Percentiles rank a stretch among this genome's conserved stretches.
Conservation (phyloP, 2,797 vertebrate species). For the Spinus pinus region DNA sequence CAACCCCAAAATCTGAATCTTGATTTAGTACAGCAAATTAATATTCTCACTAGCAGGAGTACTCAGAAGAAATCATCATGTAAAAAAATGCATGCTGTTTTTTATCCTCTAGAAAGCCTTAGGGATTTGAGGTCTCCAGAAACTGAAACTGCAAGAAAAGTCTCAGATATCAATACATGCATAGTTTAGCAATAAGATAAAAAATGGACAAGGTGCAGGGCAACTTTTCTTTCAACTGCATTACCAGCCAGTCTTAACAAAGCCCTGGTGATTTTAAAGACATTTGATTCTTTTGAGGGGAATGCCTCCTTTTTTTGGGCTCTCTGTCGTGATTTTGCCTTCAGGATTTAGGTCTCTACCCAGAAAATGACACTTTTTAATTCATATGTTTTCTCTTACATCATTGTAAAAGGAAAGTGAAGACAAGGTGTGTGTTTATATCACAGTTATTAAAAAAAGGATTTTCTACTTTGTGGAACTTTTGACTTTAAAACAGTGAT, state of each 20-base stretch:
- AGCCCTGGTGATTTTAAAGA: neutral
- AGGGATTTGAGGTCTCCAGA: neutral
- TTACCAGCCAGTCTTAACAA: neutral
- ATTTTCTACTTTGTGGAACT: neutral
- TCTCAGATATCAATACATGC: neutral
- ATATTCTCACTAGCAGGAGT: neutral
- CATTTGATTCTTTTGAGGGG: neutral
- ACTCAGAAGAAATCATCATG: neutral
- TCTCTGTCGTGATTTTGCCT: neutral
- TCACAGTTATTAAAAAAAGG: neutral
- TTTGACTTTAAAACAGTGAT: neutral
- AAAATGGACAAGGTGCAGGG: neutral
- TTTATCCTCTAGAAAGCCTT: neutral
- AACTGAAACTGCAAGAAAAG: neutral
- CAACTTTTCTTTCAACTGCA: neutral
- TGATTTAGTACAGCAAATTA: neutral
- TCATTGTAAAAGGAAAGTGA: neutral
- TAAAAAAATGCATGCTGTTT: neutral
- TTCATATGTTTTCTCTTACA: neutral
- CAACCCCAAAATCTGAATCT: neutral
- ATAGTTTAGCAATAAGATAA: neutral
- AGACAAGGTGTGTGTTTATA: neutral
- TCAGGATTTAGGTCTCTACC: neutral
- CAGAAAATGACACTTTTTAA: neutral
- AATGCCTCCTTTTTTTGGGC: neutral